Conservation (phyloP, 2,797 vertebrate genomes). For the Pagetopsis macropterus region DNA sequence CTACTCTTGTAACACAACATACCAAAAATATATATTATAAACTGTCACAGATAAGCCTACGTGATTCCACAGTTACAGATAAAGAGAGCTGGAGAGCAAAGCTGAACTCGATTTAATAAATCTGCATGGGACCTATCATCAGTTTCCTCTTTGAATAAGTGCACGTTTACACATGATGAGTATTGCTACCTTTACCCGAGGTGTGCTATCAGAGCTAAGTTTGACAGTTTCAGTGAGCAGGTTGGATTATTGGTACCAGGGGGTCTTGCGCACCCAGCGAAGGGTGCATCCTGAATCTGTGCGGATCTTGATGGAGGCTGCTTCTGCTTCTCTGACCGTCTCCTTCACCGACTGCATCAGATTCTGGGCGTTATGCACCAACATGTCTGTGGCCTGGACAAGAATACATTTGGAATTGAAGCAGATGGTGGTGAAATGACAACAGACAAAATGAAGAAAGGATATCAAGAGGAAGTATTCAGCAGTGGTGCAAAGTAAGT, state of each 20-base stretch:
- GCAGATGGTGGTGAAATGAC: background rate
- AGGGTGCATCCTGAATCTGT: slow-evolving; percentile 97
- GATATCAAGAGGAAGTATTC: background rate
- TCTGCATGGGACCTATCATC: slow-evolving; percentile 45
- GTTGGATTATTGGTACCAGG: slow-evolving; percentile 94
- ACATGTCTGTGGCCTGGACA: slow-evolving; percentile 95
- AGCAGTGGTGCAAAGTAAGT: background rate
- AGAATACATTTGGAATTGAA: slow-evolving; percentile 24
- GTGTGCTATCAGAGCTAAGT: slow-evolving; percentile 34
- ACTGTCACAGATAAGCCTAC: slow-evolving; percentile 66
- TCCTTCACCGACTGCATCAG: slow-evolving; percentile 99
- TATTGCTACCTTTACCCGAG: slow-evolving; percentile 39
- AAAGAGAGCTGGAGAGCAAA: slow-evolving; percentile 61
- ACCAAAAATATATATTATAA: slow-evolving; percentile 87
- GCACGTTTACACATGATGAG: slow-evolving; percentile 21
- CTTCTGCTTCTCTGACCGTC: slow-evolving; percentile 97
- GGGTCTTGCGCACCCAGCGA: slow-evolving; percentile 98
- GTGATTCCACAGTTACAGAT: slow-evolving; percentile 60
- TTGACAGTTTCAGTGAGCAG: slow-evolving; percentile 17
- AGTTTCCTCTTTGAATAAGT: slow-evolving; percentile 37
- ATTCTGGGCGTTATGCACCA: slow-evolving; percentile 99
- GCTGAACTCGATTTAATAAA: slow-evolving; percentile 56
- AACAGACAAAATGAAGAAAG: background rate
- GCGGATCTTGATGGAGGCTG: slow-evolving; percentile 98
- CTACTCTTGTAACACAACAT: slow-evolving; percentile 83